These are phyloP conservation scores for Cherax destructor DNA, from an alignment of 1,140 invertebrate species.

Conservation along the genomic window DNA sequence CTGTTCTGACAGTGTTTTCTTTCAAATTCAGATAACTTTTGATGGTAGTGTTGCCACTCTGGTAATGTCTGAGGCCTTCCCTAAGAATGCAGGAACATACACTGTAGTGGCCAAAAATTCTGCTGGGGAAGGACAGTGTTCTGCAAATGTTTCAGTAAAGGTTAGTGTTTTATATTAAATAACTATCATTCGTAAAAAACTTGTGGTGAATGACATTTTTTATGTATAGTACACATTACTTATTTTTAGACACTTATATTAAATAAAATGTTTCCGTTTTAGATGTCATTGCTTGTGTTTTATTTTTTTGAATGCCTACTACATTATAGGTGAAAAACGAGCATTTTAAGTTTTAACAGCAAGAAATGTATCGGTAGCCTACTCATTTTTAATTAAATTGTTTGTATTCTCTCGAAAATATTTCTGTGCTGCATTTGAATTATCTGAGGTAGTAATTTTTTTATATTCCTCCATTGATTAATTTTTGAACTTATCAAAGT, in stretches of 20 bases:
- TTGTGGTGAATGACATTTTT: neutral
- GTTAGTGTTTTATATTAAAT: slow-evolving; percentile 53
- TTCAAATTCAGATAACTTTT: slow-evolving; percentile 76
- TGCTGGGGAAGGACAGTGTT: slow-evolving; percentile 80
- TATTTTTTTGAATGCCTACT: neutral
- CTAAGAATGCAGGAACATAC: slow-evolving; percentile 84
- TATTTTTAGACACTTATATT: no score
- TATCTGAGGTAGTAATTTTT: no score
- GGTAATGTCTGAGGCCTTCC: slow-evolving; percentile 82
- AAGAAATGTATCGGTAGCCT: no score
- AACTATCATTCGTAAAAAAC: neutral
- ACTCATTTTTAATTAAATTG: no score
- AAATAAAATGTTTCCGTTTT: no score
- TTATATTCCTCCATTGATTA: no score
- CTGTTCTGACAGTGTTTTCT: slow-evolving; percentile 76
- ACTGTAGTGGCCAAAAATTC: slow-evolving; percentile 81
- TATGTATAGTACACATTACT: neutral
- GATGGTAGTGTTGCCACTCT: slow-evolving; percentile 78
- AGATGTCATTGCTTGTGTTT: no score
- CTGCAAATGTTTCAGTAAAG: slow-evolving; percentile 83
- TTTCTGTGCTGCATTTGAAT: no score
- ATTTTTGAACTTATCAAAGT: no score
- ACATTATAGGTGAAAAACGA: neutral
- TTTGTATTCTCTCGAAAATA: no score
- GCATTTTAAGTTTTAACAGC: neutral